Conservation (phyloP, 2,113 vertebrate genomes). For the Saguinus midas region DNA sequence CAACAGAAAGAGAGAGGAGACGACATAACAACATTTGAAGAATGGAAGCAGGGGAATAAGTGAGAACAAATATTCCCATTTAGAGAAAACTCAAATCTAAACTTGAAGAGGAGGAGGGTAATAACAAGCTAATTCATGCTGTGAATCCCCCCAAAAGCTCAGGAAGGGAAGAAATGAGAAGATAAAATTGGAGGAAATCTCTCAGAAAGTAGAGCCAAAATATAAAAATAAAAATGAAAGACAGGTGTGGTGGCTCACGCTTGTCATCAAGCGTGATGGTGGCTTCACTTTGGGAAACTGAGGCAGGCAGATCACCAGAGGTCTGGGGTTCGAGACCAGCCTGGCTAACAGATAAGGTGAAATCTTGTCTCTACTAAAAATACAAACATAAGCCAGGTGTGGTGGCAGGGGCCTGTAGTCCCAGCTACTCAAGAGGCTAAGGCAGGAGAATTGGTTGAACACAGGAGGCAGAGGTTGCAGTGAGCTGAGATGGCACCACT, state of each 20-base stretch:
- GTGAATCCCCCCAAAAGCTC: background rate
- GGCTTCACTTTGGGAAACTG: no score
- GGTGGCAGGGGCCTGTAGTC: no score
- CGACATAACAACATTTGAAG: background rate
- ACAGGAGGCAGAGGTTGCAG: no score
- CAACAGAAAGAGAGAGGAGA: background rate
- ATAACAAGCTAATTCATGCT: background rate
- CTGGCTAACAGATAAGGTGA: no score
- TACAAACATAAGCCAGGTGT: no score
- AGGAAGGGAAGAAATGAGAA: background rate
- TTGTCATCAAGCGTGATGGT: no score
- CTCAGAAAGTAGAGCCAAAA: background rate
- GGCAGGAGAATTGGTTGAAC: no score
- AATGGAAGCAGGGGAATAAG: background rate
- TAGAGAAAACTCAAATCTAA: background rate
- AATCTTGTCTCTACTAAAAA: no score
- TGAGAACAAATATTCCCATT: background rate
- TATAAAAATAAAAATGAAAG: background rate
- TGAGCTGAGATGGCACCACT: no score
- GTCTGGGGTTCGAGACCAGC: no score
- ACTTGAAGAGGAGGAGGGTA: background rate
- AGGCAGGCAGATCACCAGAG: no score
- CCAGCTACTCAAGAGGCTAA: no score
- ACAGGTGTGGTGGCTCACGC: rapidly evolving
- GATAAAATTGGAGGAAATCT: background rate